These are phyloP conservation scores for Cossypha caffra DNA, from an alignment of 2,797 vertebrate species.

Conservation along the genomic window DNA sequence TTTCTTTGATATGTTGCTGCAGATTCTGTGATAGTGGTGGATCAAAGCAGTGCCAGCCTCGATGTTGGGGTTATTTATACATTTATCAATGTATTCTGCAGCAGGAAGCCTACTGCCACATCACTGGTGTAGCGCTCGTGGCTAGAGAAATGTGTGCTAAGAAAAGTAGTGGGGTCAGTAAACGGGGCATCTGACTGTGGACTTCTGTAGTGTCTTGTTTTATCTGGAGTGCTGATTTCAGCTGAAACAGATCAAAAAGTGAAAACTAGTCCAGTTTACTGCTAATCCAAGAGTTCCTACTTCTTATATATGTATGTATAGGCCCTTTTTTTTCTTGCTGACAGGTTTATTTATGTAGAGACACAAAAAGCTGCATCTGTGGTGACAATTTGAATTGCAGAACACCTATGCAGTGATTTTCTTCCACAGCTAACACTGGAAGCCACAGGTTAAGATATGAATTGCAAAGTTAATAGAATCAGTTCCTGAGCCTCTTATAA, in stretches of 20 bases:
- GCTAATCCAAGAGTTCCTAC: neutral
- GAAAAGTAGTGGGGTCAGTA: neutral
- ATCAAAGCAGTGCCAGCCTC: neutral
- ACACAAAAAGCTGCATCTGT: neutral
- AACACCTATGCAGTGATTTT: neutral
- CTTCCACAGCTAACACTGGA: neutral
- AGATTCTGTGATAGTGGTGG: fast-evolving
- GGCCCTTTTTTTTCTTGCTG: neutral
- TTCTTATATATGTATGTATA: neutral
- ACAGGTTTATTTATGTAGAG: neutral
- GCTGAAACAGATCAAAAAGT: neutral
- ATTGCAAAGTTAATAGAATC: neutral
- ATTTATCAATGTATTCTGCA: neutral
- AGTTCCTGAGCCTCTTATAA: neutral
- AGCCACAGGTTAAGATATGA: neutral
- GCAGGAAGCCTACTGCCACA: neutral
- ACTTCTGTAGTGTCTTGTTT: neutral
- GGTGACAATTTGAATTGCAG: neutral
- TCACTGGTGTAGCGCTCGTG: neutral
- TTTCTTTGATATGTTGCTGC: neutral
- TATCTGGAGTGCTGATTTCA: neutral
- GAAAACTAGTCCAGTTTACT: neutral
- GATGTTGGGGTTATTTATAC: neutral
- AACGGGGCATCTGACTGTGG: neutral
- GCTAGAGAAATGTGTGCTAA: neutral